These are phyloP conservation scores for Sycophila sp. DNA, from an alignment of 1,140 invertebrate genomes.

Conservation along the genomic window DNA sequence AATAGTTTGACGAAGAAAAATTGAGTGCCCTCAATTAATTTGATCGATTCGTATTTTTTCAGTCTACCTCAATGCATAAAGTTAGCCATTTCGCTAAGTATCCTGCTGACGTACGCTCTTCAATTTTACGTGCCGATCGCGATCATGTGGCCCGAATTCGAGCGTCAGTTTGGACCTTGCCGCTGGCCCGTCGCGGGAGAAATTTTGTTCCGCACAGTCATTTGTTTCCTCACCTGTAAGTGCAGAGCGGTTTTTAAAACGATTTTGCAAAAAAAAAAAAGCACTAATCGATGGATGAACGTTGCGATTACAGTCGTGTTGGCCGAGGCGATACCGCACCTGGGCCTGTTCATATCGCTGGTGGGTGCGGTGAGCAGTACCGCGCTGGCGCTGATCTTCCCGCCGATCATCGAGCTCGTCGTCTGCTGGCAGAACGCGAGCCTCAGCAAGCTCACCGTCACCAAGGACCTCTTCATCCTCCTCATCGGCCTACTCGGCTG, in stretches of 20 bases:
- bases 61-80: slow-evolving; percentile 71
- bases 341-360: slow-evolving; percentile 89
- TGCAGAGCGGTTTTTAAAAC: no score
- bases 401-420: slow-evolving; percentile 86
- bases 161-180: slow-evolving; percentile 65
- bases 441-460: slow-evolving; percentile 59
- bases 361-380: slow-evolving; percentile 90
- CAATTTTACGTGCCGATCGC: slow-evolving; percentile 87
- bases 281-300: no score
- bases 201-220: slow-evolving; percentile 70
- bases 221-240: slow-evolving; percentile 84
- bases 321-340: slow-evolving; percentile 82
- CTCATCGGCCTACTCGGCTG: slow-evolving; percentile 77
- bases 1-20: no score
- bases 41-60: slow-evolving; percentile 44
- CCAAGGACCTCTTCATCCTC: slow-evolving; percentile 75
- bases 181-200: slow-evolving; percentile 69
- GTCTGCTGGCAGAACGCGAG: slow-evolving; percentile 66
- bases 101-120: slow-evolving; percentile 83
- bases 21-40: no score
- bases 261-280: background rate
- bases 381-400: slow-evolving; percentile 86
- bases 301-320: slow-evolving; percentile 73
- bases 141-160: slow-evolving; percentile 71
- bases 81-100: slow-evolving; percentile 78